Percentiles rank a stretch among this genome's conserved stretches.
Conservation (phyloP, 2,888 invertebrate genomes). For the Terebella lapidaria region DNA sequence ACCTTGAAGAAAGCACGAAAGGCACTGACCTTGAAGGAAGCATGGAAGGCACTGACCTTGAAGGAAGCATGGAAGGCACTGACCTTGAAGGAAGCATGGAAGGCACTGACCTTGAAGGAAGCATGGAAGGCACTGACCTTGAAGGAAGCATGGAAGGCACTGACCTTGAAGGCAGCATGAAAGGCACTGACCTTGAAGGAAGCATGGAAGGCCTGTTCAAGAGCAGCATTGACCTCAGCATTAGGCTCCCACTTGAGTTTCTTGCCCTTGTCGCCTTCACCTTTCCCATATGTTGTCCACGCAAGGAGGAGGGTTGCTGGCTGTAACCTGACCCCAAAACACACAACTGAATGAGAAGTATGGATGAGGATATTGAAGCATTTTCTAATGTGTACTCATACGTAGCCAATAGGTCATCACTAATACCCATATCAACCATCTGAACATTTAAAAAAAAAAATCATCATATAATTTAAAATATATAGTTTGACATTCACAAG, state of each 20-base stretch:
- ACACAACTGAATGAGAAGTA: neutral
- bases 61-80: no score
- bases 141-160: no score
- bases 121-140: no score
- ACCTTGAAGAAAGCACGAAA: no score
- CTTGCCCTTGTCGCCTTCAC: conserved; percentile 38
- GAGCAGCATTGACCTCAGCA: conserved; percentile 29
- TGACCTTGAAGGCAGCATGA: no score
- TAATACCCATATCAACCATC: neutral
- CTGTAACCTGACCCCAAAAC: conserved; percentile 33
- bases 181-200: conserved; percentile 38
- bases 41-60: no score
- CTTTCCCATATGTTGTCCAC: conserved; percentile 37
- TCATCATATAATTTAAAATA: neutral
- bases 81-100: no score
- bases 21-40: no score
- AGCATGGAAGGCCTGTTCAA: conserved; percentile 40
- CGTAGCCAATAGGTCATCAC: neutral
- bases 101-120: no score
- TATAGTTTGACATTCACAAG: neutral
- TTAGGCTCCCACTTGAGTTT: conserved; percentile 38
- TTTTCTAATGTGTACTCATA: neutral
- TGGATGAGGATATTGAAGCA: neutral
- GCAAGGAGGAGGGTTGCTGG: conserved; percentile 46
- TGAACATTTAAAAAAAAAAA: no score